Evolutionary conservation across 2,113 vertebrate genomes (phyloP), one percentile per base, ranked within the genome.

Genomic region (Aphelocoma coerulescens): DNA sequence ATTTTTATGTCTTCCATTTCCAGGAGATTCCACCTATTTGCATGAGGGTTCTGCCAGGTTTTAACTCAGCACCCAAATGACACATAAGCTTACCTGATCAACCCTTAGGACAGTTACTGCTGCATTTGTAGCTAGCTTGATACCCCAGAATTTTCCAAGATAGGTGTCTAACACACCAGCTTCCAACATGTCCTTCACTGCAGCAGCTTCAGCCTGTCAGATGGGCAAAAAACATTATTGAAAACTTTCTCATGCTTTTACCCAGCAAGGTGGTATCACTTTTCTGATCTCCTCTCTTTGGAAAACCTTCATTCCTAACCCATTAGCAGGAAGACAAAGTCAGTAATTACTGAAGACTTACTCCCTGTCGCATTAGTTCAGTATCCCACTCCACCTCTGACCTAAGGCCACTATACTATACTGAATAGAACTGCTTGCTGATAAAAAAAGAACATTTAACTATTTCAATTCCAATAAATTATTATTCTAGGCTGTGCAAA

Each of bases 71-170:
- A 13, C 9, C 10, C 32, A 52, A n/a, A 32, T n/a, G 18, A 76
- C 11, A 46, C 18, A 5, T 33, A 35, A 72, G 19, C 98, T 97
- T 79, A 99, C 99, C 98, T 99, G 99, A 95, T 99, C 99, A 44
- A 99, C 99, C 82, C 99, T 97, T 44, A 99, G 98, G 11, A 99
- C 98, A 62, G 99, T 99, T 84, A 99, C 97, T 44, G 99, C 99
- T 69, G 99, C 98, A 27, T 99, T 99, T 74, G 99, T 99, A 63
- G 99, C 99, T 96, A 99, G 94, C 94, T 99, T 99, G 97, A 99
- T 99, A 87, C 98, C 99, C 99, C 99, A 99, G 91, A 98, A 89
- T 97, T 99, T 99, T 78, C 99, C 99, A 95, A 99, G 97, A 81
- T 98, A 99, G 0, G 99, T 99, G 30, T 99, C 99, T 62, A 99